phyloP scores from a whole-genome alignment of 1,140 invertebrate genomes.

The Akabosia matsudoensis region DNA sequence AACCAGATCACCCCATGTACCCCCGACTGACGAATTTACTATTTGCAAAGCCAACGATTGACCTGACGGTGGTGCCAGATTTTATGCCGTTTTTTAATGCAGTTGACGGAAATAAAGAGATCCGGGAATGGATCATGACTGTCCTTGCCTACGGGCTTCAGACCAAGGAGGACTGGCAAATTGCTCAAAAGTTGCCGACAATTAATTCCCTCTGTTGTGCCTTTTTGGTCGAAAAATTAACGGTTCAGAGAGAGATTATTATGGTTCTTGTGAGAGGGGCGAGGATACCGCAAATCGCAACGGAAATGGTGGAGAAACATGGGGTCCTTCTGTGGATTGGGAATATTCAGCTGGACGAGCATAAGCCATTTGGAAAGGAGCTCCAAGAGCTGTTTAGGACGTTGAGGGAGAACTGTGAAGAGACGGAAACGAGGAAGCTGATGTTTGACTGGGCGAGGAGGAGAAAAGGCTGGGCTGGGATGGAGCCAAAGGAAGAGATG shows the following conservation, averaged over 20 bases:
- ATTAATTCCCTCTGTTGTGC: constrained; percentile 45
- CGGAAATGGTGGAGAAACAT: constrained; percentile 41
- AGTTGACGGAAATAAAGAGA: constrained; percentile 41
- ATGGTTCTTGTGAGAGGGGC: constrained; percentile 37
- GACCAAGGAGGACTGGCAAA: constrained; percentile 41
- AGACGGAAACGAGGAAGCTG: constrained; percentile 13
- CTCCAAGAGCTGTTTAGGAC: constrained; percentile 27
- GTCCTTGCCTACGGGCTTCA: constrained; percentile 36
- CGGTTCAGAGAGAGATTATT: constrained; percentile 34
- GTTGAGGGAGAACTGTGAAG: constrained; percentile 7
- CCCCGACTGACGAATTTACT: constrained; percentile 37
- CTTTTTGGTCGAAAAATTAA: constrained; percentile 39
- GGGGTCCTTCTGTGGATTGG: constrained; percentile 40
- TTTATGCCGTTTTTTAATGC: constrained; percentile 46
- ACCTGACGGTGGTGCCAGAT: constrained; percentile 47
- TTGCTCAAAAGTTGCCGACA: constrained; percentile 38
- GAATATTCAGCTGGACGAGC: constrained; percentile 19
- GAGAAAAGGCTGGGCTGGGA: constrained; percentile 14
- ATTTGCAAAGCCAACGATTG: constrained; percentile 44
- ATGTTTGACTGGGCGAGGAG: constrained; percentile 34
- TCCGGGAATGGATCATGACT: constrained; percentile 42
- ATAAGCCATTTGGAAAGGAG: constrained; percentile 16
- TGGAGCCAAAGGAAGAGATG: background rate
- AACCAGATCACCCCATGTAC: constrained; percentile 44
- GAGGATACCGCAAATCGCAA: constrained; percentile 39